Evolutionary conservation across 1,140 invertebrate genomes (phyloP), one percentile per base, ranked within the genome.

Genomic region (Bombus balteatus): DNA sequence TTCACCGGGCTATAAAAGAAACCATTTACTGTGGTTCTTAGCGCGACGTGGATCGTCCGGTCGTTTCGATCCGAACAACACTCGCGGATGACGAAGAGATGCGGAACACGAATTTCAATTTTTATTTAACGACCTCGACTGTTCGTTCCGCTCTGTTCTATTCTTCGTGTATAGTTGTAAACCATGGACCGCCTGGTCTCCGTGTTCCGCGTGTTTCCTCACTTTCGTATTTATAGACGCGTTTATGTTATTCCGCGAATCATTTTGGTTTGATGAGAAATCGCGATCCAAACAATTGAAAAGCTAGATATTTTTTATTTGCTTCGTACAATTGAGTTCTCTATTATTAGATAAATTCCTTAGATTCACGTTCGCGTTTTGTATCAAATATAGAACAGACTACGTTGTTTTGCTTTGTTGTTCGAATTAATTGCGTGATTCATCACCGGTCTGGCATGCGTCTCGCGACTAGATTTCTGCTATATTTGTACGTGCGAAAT

Each of bases 21-120:
- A 81, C 22, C 70, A 77, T 70, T 85, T 73, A 39, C 41, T 10
- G 34, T 53, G 53, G 57, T 79, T 73, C 66, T 79, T 43, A 25
- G 28, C 47, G 43, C 43, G 47, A 74, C 28, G 41, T 39, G 47
- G 4, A 78, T 78, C 39, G 68, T 34, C 68, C 4, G n/a, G 28
- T 22, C 32, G 25, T 59, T 72, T 57, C 25, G 12, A 32, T 5
- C 3, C 6, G 28, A 78, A n/a, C 22, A 34, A 41, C 37, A 13
- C 39, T 71, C 65, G 32, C 10, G 43, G 25, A 79, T 37, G 75
- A 79, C 62, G 39, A 79, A 77, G 71, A 78, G 39, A 66, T 72
- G 39, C 71, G 57, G 65, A 62, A 28, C 57, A 53, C 43, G 37
- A 34, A 22, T 8, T 47, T 4, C 68, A 25, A 84, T 84, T 71